Evolutionary conservation across 1,140 invertebrate species (phyloP).

Genomic region (Listronotus oregonensis): DNA sequence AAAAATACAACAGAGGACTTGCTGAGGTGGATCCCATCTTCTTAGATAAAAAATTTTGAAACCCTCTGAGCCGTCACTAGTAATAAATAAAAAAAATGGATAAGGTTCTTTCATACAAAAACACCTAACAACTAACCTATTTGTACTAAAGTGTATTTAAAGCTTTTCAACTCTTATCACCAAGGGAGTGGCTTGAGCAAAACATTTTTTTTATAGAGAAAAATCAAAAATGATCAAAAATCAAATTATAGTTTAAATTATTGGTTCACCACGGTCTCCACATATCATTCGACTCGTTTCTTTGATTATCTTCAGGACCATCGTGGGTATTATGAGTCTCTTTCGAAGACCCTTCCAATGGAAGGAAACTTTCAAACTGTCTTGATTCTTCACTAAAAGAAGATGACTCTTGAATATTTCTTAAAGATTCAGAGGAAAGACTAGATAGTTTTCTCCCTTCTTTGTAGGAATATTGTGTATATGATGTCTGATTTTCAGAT

Average conservation of each 20-base stretch:
- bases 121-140: background rate
- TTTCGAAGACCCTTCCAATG: conserved; percentile 1
- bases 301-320: conserved; percentile 4
- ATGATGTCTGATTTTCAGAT: background rate
- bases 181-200: conserved; percentile 1
- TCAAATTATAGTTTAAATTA: too few relatives aligned
- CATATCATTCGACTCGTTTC: conserved; percentile 42
- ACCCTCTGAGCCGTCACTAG: too few relatives aligned
- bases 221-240: background rate
- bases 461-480: background rate
- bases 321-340: background rate
- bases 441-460: background rate
- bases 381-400: background rate
- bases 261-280: conserved; percentile 47
- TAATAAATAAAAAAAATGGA: too few relatives aligned
- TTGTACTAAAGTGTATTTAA: conserved; percentile 10
- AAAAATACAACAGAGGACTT: too few relatives aligned
- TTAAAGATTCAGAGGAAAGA: background rate
- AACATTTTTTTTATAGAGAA: background rate
- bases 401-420: background rate
- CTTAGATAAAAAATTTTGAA: too few relatives aligned
- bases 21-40: too few relatives aligned
- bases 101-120: too few relatives aligned
- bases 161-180: conserved; percentile 12
- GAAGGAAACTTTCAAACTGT: background rate